Evolutionary conservation across 2,888 invertebrate species (phyloP).

Genomic region (Acleris holmiana): DNA sequence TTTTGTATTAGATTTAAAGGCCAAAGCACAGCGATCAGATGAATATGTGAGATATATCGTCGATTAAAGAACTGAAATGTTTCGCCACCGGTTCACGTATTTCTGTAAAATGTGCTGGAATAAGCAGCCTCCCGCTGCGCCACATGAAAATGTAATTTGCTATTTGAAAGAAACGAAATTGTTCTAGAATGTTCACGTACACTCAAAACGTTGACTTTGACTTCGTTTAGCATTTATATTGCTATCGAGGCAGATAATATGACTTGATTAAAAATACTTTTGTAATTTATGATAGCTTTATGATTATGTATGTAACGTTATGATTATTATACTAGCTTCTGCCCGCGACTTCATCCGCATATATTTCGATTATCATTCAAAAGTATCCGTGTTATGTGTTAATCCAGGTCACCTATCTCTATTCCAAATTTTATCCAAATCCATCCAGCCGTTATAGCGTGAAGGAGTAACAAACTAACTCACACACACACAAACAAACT

Average conservation of each 20-base stretch:
- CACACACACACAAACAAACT: too few species aligned
- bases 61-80: slow-evolving; percentile 21
- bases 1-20: too few species aligned
- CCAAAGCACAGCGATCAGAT: not conserved
- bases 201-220: slow-evolving; percentile 23
- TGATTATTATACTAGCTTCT: too few species aligned
- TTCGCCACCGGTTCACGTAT: slow-evolving; percentile 25
- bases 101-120: slow-evolving; percentile 34
- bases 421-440: too few species aligned
- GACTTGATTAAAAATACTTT: not conserved
- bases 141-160: slow-evolving; percentile 36
- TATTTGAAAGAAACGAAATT: slow-evolving; percentile 32
- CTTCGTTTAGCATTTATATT: slow-evolving; percentile 13
- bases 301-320: too few species aligned
- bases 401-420: too few species aligned
- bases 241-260: not conserved
- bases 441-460: too few species aligned
- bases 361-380: too few species aligned
- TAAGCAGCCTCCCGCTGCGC: slow-evolving; percentile 27
- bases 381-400: too few species aligned
- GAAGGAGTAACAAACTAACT: too few species aligned
- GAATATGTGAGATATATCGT: slow-evolving; percentile 1
- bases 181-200: slow-evolving; percentile 25
- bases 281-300: too few species aligned
- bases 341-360: too few species aligned